phyloP scores from a whole-genome alignment of 2,797 vertebrate species.

The Scleropages formosus region DNA sequence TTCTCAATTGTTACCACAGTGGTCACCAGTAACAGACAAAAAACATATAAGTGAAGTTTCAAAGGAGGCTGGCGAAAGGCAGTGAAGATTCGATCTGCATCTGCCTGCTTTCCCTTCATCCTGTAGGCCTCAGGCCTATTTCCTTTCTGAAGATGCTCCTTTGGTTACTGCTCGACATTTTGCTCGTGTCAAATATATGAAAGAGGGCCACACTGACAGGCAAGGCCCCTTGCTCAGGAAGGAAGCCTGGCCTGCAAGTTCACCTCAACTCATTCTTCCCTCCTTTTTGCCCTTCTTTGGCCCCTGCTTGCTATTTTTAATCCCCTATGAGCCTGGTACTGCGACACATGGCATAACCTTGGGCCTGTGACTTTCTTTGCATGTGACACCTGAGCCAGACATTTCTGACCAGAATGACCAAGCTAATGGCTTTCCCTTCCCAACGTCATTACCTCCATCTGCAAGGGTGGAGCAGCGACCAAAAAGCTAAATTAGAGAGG shows the following conservation, averaged over 20 bases:
- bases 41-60: neutral
- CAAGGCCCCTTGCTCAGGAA: neutral
- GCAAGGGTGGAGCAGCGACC: no score
- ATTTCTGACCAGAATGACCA: neutral
- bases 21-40: neutral
- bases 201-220: neutral
- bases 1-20: neutral
- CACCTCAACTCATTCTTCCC: neutral
- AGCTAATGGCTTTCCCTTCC: constrained; percentile 25
- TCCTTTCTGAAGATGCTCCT: no score
- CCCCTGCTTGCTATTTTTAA: constrained; percentile 23
- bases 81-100: no score
- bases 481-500: no score
- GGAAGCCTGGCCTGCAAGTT: constrained; percentile 9
- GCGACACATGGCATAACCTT: constrained; percentile 22
- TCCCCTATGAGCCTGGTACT: neutral
- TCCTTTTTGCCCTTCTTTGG: neutral
- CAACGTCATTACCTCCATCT: neutral
- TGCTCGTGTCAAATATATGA: no score
- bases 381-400: constrained; percentile 11
- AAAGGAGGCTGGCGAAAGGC: neutral
- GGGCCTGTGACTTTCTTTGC: no score
- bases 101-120: no score
- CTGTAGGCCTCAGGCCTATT: no score
- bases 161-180: no score